phyloP scores from a whole-genome alignment of 1,140 invertebrate genomes.

The Micrasema minimum region DNA sequence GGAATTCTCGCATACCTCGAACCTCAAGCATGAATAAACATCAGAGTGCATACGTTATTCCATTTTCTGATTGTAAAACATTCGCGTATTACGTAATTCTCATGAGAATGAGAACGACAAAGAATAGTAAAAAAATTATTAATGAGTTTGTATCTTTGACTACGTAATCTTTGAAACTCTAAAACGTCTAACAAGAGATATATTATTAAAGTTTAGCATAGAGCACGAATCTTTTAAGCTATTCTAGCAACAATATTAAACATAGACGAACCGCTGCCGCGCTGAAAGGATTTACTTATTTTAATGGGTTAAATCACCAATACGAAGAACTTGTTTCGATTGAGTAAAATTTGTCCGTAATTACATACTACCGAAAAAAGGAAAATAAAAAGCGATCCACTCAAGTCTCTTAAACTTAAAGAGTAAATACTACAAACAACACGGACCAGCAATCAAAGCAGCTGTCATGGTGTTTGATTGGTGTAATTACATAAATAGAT shows the following conservation, averaged over 20 bases:
- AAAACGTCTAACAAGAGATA: too few species aligned
- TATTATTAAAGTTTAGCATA: too few species aligned
- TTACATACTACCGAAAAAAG: conserved; percentile 15
- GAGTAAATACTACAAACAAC: conserved; percentile 37
- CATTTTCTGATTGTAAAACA: too few species aligned
- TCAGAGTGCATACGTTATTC: conserved; percentile 12
- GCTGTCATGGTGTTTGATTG: conserved; percentile 37
- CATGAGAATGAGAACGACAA: too few species aligned
- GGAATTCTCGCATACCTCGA: conserved; percentile 21
- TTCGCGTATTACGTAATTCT: too few species aligned
- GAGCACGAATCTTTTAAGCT: too few species aligned
- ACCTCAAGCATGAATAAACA: conserved; percentile 10
- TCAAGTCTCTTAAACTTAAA: conserved; percentile 11
- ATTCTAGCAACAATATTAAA: too few species aligned
- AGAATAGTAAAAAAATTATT: too few species aligned
- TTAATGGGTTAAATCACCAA: conserved; percentile 4
- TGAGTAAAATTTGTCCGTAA: conserved; percentile 12
- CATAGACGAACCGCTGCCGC: too few species aligned
- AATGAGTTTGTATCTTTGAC: too few species aligned
- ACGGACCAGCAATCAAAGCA: conserved; percentile 30
- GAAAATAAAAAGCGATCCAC: conserved; percentile 21
- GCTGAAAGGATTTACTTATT: neutral
- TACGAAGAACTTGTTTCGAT: conserved; percentile 5
- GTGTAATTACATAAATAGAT: conserved; percentile 39
- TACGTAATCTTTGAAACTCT: too few species aligned